Conservation (phyloP, 2,113 vertebrate species). For the Lepisosteus oculatus region DNA sequence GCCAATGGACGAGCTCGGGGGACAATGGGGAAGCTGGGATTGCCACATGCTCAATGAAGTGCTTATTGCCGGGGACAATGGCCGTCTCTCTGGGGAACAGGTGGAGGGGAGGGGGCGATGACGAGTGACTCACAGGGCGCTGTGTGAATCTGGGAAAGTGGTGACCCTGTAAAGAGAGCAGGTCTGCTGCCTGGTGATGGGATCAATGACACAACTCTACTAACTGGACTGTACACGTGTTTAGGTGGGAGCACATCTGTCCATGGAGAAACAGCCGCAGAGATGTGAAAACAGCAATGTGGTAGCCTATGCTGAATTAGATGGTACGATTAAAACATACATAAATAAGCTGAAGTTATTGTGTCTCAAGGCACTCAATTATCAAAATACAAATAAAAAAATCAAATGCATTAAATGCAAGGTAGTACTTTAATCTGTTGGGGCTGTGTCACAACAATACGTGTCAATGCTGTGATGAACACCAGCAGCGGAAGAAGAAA, state of each 20-base stretch:
- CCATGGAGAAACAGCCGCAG: neutral
- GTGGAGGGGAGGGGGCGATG: conserved; percentile 29
- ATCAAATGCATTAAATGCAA: too few relatives aligned
- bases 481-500: too few relatives aligned
- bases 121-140: conserved; percentile 42
- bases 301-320: too few relatives aligned
- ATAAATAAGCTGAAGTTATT: too few relatives aligned
- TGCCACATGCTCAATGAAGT: conserved; percentile 20
- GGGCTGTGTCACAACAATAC: too few relatives aligned
- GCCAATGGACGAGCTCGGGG: conserved; percentile 31
- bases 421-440: too few relatives aligned
- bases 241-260: neutral
- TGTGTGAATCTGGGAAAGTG: conserved; percentile 64
- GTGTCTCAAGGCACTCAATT: too few relatives aligned
- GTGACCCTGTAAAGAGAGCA: conserved; percentile 54
- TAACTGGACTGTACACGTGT: conserved; percentile 40
- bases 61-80: conserved; percentile 30
- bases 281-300: neutral
- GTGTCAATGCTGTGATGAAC: too few relatives aligned
- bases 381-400: too few relatives aligned
- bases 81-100: conserved; percentile 24
- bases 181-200: conserved; percentile 51
- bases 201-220: conserved; percentile 39
- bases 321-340: too few relatives aligned
- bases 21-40: conserved; percentile 28